These are phyloP conservation scores for Spinibarbus caldwelli DNA, from an alignment of 2,797 vertebrate species.

Conservation along the genomic window DNA sequence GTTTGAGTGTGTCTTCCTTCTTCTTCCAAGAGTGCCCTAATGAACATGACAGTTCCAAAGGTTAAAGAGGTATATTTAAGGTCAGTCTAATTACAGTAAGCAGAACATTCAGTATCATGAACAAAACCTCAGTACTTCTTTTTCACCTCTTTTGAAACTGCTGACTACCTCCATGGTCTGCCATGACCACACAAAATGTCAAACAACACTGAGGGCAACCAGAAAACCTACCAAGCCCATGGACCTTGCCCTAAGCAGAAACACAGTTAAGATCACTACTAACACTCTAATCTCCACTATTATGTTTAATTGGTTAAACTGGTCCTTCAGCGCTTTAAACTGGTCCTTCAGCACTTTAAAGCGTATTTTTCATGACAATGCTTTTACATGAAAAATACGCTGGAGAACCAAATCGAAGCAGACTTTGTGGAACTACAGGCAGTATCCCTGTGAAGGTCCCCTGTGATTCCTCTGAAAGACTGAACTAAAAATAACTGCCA, in stretches of 20 bases:
- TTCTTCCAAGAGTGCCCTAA: conserved; percentile 90
- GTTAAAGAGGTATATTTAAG: conserved; percentile 48
- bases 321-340: conserved; percentile 26
- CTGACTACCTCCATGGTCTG: conserved; percentile 67
- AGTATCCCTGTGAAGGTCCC: conserved; percentile 60
- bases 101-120: not conserved
- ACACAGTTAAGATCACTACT: conserved; percentile 62
- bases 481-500: conserved; percentile 78
- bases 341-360: no score
- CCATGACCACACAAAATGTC: conserved; percentile 69
- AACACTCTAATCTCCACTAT: conserved; percentile 20
- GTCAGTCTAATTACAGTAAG: not conserved
- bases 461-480: conserved; percentile 67
- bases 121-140: not conserved
- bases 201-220: conserved; percentile 62
- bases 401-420: conserved; percentile 49
- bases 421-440: conserved; percentile 52
- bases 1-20: conserved; percentile 79
- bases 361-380: conserved; percentile 51
- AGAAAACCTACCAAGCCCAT: conserved; percentile 48
- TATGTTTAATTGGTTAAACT: not conserved
- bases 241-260: conserved; percentile 58
- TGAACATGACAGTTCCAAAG: conserved; percentile 58
- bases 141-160: conserved; percentile 67
- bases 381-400: conserved; percentile 49